These are phyloP conservation scores for Baronia brevicornis DNA, from an alignment of 2,888 invertebrate genomes.

Conservation along the genomic window DNA sequence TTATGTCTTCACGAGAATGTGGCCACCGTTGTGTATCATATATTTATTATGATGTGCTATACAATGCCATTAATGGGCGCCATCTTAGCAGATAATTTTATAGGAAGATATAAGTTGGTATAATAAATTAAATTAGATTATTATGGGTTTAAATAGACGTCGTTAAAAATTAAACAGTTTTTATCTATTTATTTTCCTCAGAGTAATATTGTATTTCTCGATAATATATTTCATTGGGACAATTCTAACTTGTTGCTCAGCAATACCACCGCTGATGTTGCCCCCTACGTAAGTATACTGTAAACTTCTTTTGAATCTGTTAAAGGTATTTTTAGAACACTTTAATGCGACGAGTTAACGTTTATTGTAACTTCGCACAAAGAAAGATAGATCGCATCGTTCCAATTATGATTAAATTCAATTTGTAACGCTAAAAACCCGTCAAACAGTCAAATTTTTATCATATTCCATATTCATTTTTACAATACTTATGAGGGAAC, in stretches of 20 bases:
- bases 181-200: slow-evolving; percentile 50
- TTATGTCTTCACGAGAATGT: slow-evolving; percentile 79
- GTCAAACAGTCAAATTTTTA: no score
- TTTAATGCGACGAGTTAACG: no score
- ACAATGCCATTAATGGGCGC: slow-evolving; percentile 85
- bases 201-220: slow-evolving; percentile 85
- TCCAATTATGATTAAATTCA: no score
- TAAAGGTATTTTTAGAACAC: neutral
- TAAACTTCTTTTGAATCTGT: neutral
- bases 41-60: slow-evolving; percentile 86
- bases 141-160: no score
- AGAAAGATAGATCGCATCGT: no score
- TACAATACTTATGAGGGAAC: no score
- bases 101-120: slow-evolving; percentile 80
- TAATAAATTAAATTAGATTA: neutral
- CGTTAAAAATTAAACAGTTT: no score
- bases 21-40: slow-evolving; percentile 85
- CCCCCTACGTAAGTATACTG: slow-evolving; percentile 70
- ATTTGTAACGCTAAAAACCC: no score
- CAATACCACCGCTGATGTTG: slow-evolving; percentile 72
- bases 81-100: slow-evolving; percentile 84
- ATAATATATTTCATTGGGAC: slow-evolving; percentile 83
- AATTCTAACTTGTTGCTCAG: slow-evolving; percentile 78
- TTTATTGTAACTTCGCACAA: no score
- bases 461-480: no score